Evolutionary conservation across 1,140 invertebrate genomes (phyloP).

Genomic region (Ladona fulva): DNA sequence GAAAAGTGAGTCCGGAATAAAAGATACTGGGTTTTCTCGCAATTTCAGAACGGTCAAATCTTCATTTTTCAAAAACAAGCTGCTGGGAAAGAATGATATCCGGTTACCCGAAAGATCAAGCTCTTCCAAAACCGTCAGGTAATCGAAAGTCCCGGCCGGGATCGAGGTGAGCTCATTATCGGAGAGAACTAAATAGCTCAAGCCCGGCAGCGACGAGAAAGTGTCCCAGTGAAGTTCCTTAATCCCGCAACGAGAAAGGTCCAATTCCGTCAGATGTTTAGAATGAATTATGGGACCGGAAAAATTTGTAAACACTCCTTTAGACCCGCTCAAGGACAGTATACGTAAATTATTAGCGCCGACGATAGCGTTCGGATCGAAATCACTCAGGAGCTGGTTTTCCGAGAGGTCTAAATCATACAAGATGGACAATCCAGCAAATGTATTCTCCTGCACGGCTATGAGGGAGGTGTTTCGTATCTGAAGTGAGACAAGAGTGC

Average conservation of each 20-base stretch:
- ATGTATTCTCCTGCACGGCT: background rate
- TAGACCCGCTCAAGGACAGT: background rate
- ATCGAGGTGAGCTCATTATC: constrained; percentile 52
- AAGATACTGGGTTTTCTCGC: constrained; percentile 41
- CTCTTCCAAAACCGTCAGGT: constrained; percentile 49
- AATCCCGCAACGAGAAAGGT: constrained; percentile 54
- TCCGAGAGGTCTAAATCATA: background rate
- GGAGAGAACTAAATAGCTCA: constrained; percentile 53
- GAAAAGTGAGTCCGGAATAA: background rate
- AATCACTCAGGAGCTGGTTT: background rate
- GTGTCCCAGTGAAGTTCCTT: constrained; percentile 45
- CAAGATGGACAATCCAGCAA: background rate
- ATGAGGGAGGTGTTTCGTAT: background rate
- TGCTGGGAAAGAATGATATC: constrained; percentile 43
- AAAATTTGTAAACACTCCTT: background rate
- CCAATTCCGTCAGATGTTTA: constrained; percentile 52
- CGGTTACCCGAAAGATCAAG: constrained; percentile 55
- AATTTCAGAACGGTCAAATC: constrained; percentile 50
- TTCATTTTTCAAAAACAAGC: constrained; percentile 48
- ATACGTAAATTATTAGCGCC: background rate
- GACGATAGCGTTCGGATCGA: background rate
- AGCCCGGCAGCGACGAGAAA: constrained; percentile 48
- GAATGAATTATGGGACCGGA: constrained; percentile 40
- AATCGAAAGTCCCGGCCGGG: constrained; percentile 47
- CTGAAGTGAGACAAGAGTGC: background rate